These are phyloP conservation scores for Caenorhabditis japonica DNA, from an alignment of 2,888 invertebrate species.

Conservation along the genomic window DNA sequence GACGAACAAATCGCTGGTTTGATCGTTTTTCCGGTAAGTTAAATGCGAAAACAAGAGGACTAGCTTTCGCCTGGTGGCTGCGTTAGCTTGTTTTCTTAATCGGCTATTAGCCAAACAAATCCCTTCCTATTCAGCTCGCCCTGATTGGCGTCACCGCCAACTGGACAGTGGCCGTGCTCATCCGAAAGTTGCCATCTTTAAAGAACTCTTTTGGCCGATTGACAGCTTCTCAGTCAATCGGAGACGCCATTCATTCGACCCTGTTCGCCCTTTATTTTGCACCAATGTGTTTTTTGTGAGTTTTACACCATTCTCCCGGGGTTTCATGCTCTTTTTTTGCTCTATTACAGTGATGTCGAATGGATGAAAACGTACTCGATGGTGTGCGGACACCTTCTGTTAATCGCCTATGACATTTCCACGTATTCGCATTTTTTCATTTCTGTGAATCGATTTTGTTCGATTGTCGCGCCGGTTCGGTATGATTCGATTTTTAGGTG, in stretches of 20 bases:
- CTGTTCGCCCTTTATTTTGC: slow-evolving; percentile 53
- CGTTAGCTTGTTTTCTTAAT: too few species aligned
- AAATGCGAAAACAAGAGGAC: background rate
- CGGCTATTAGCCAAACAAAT: too few species aligned
- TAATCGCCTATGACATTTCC: slow-evolving; percentile 57
- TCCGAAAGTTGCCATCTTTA: slow-evolving; percentile 46
- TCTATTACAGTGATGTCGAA: slow-evolving; percentile 38
- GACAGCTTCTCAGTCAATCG: slow-evolving; percentile 51
- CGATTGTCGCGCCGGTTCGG: slow-evolving; percentile 47
- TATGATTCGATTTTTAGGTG: slow-evolving; percentile 46
- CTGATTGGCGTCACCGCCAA: slow-evolving; percentile 53
- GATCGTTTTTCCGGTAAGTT: slow-evolving; percentile 33
- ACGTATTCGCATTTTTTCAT: slow-evolving; percentile 57
- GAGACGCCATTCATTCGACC: slow-evolving; percentile 56
- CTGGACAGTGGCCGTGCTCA: slow-evolving; percentile 53
- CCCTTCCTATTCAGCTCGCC: too few species aligned
- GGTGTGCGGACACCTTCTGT: slow-evolving; percentile 47
- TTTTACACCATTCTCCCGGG: too few species aligned
- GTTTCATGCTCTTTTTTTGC: too few species aligned
- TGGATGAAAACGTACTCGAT: slow-evolving; percentile 33
- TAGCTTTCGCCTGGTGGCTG: too few species aligned
- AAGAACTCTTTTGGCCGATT: slow-evolving; percentile 61
- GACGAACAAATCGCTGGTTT: slow-evolving; percentile 27
- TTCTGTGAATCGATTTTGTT: slow-evolving; percentile 54
- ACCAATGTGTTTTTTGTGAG: slow-evolving; percentile 55